phyloP scores from a whole-genome alignment of 2,888 invertebrate species.

The Callyntrura sp. region DNA sequence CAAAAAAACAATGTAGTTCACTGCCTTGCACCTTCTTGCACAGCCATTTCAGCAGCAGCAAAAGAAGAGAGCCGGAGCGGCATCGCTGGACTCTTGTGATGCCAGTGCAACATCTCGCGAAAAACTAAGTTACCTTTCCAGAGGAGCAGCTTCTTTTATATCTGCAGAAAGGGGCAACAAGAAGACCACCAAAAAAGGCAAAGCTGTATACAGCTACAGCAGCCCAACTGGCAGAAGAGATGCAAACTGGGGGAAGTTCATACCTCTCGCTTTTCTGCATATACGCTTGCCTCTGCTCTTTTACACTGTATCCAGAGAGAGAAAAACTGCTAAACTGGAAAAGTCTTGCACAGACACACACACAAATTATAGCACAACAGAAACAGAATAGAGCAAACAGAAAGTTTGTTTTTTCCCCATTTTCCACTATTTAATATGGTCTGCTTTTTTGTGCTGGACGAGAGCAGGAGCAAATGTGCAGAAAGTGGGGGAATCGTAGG shows the following conservation, averaged over 20 bases:
- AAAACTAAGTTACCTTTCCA: slow-evolving; percentile 62
- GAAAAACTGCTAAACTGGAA: too few species aligned
- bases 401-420: too few species aligned
- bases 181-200: background rate
- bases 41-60: background rate
- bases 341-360: too few species aligned
- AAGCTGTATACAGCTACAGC: background rate
- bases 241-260: slow-evolving; percentile 29
- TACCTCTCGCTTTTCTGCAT: background rate
- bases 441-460: too few species aligned
- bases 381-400: too few species aligned
- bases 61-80: background rate
- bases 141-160: slow-evolving; percentile 67
- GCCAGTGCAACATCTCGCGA: slow-evolving; percentile 46
- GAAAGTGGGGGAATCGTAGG: too few species aligned
- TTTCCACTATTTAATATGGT: too few species aligned
- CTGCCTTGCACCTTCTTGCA: background rate
- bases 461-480: too few species aligned
- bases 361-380: too few species aligned
- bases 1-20: background rate
- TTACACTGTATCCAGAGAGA: background rate
- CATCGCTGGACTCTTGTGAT: background rate
- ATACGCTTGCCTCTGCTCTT: background rate
- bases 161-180: background rate
- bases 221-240: slow-evolving; percentile 23